A percentile compares a stretch with the other conserved stretches of the same genome.
Evolutionary conservation across 2,797 vertebrate genomes (phyloP).

Genomic region (Galago senegalensis): DNA sequence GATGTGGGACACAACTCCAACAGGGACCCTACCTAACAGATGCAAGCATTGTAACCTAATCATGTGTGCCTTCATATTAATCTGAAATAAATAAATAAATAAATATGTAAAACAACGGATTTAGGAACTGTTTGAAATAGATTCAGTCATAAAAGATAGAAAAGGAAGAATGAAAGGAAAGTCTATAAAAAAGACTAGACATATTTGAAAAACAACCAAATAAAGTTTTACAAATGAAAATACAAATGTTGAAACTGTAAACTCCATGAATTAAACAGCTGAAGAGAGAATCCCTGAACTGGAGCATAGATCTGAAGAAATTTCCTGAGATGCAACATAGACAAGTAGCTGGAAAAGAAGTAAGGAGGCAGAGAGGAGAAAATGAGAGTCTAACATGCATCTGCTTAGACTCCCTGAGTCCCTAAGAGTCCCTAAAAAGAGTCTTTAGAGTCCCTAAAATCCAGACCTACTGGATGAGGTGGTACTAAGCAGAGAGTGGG

Average conservation of each 20-base stretch:
- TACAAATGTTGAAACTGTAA: neutral
- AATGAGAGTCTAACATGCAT: fast-evolving
- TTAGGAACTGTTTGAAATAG: neutral
- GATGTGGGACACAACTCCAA: no score
- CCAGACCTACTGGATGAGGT: neutral
- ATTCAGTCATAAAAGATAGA: no score
- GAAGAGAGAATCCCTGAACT: neutral
- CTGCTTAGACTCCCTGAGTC: neutral
- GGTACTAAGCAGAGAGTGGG: fast-evolving
- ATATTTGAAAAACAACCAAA: neutral
- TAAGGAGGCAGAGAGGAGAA: neutral
- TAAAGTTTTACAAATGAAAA: neutral
- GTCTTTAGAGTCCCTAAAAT: neutral
- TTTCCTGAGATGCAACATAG: fast-evolving
- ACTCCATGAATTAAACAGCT: neutral
- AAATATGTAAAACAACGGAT: no score
- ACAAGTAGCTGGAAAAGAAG: neutral
- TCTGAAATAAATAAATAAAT: no score
- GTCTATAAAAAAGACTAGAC: neutral
- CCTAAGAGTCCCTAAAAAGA: no score
- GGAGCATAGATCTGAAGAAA: fast-evolving
- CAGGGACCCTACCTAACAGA: no score
- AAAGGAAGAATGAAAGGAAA: neutral
- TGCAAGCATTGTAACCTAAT: no score
- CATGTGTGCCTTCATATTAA: no score